Conservation (phyloP, 37 sponge, comb jelly and placozoan species). For the Aphrocallistes beatrix region DNA sequence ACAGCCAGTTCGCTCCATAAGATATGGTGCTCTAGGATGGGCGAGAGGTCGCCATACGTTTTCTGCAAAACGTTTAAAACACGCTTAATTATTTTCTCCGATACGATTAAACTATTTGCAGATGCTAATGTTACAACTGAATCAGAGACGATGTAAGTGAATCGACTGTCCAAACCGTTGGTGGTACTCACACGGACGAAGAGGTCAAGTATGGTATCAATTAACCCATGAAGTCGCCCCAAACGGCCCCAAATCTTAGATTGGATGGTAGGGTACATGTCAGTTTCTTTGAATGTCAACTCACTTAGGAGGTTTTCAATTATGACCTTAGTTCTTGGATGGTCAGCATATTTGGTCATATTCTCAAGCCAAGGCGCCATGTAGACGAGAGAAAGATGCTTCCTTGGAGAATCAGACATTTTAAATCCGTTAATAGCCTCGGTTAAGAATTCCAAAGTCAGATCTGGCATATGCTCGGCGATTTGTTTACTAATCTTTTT, state of each 20-base stretch:
- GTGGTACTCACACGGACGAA: conserved; percentile 1
- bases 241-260: conserved; percentile 8
- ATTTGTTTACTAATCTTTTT: conserved; percentile 8
- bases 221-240: background rate
- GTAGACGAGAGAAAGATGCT: background rate
- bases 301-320: background rate
- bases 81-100: background rate
- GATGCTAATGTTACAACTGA: background rate
- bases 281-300: background rate
- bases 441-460: background rate
- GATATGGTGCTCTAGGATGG: background rate
- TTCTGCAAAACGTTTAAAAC: background rate
- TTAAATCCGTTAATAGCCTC: background rate
- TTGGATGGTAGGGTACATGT: conserved; percentile 5
- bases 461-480: conserved; percentile 10
- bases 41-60: background rate
- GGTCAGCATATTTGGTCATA: background rate
- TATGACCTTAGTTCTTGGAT: background rate
- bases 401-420: background rate
- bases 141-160: background rate
- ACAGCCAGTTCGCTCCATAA: conserved; percentile 16
- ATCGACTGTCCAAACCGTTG: background rate
- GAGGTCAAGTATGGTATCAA: background rate
- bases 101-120: background rate
- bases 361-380: conserved; percentile 12